A percentile compares a stretch with the other conserved stretches of the same genome.
phyloP scores from a whole-genome alignment of 2,113 vertebrate species.

The cattle (Bos taurus) region DNA sequence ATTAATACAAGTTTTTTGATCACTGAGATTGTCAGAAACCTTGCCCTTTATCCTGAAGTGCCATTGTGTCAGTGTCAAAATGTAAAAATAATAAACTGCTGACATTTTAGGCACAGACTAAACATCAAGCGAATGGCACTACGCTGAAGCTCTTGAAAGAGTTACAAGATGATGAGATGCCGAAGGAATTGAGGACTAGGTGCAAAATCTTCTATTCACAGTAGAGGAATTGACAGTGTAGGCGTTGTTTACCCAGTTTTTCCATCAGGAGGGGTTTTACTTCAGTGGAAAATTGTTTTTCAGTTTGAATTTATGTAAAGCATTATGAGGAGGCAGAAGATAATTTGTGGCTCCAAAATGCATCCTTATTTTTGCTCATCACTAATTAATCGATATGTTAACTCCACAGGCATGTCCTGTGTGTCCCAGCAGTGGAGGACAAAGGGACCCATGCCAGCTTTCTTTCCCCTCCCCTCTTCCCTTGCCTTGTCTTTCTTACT shows the following conservation, averaged over 20 bases:
- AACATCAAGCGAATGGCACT: conserved; percentile 55
- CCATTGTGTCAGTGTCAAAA: conserved; percentile 52
- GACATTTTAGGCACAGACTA: conserved; percentile 69
- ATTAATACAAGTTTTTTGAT: conserved; percentile 58
- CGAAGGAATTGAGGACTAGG: neutral
- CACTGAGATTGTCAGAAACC: conserved; percentile 55
- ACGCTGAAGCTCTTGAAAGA: conserved; percentile 30
- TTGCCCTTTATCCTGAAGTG: conserved; percentile 62
- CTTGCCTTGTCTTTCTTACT: neutral
- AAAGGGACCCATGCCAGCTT: neutral
- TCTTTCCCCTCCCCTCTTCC: neutral
- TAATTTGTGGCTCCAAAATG: neutral
- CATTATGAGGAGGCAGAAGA: neutral
- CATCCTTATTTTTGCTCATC: neutral
- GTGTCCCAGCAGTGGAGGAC: neutral
- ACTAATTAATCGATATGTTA: neutral
- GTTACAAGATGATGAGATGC: conserved; percentile 15
- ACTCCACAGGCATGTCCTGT: neutral
- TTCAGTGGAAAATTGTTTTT: neutral
- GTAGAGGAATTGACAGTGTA: neutral
- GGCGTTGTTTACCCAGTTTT: neutral
- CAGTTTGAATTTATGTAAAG: neutral
- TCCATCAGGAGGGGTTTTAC: neutral
- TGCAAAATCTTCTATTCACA: neutral
- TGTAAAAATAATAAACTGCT: conserved; percentile 73